Base-by-base conservation (phyloP, 2,797 vertebrate genomes). In the Champsocephalus esox region DNA sequence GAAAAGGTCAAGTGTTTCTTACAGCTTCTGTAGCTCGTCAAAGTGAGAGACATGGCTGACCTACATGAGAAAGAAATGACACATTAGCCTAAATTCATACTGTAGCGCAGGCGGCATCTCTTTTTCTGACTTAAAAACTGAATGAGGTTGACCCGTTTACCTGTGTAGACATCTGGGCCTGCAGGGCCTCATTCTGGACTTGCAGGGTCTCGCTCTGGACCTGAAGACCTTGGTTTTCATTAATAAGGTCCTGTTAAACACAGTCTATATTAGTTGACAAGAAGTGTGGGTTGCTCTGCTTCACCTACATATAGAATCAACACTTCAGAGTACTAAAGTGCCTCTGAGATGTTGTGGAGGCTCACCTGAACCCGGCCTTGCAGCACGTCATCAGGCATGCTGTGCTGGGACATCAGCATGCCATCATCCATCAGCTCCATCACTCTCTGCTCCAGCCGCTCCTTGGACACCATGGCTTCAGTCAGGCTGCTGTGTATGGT, bases 21-120 rank as follows among this genome's bases (percentile, higher is more conserved):
- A 99, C 98, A 97, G 95, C 94, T 98, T 99, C 90, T 99, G 97
- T 66, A 99, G 94, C 85, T 99, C 98, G 84, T 99, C 98, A 82
- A 98, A 96, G 89, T 98, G 95, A 83, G 96, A 97, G 83, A 96
- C 96, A 69, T 97, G 96, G 0, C 93, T 95, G 54, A 92, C 96
- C 98, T 99, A 83, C 66, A 87, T 63, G 45, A 81, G 70, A 83
- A 85, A 44, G 72, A 73, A 82, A 82, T 16, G 34, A 71, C 85
- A 80, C 43, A 59, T 79, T 69, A 87, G 49, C 12, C 41, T 24
- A 43, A 2, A 68, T 46, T 14, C 38, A 62, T 68, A 51, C 12
- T 10, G 14, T 5, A 12, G 9, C 21, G 19, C 21, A 70, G 51
- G 28, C 4, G 5, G 28, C 28, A 28, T 38, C 34, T 38, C 28